Conservation (phyloP, 2,888 invertebrate species). For the Lycocerus yunnanus region DNA sequence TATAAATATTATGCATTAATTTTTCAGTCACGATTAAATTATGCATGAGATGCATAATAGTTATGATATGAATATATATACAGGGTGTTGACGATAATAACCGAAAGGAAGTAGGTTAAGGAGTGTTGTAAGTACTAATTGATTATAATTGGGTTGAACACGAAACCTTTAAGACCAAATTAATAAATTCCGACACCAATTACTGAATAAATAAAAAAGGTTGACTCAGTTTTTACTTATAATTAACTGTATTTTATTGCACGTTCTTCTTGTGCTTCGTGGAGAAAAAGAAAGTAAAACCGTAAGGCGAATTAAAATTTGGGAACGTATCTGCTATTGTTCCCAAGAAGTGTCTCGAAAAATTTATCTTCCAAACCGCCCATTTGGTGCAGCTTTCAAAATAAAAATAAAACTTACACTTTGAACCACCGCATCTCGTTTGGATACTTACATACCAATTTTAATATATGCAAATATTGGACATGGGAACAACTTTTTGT, state of each 20-base stretch:
- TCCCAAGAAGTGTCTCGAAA: conserved; percentile 8
- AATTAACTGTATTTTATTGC: neutral
- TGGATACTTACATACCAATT: neutral
- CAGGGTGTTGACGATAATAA: neutral
- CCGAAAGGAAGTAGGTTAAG: neutral
- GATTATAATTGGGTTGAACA: conserved; percentile 1
- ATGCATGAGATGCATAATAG: neutral
- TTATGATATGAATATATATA: no score
- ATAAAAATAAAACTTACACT: conserved; percentile 10
- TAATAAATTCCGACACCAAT: conserved; percentile 5
- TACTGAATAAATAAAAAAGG: conserved; percentile 10
- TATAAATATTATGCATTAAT: neutral
- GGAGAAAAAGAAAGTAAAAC: neutral
- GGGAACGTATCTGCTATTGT: conserved; percentile 5
- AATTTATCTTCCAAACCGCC: conserved; percentile 8
- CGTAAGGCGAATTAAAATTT: neutral
- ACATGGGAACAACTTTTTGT: conserved; percentile 12
- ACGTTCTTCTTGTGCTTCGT: neutral
- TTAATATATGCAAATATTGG: conserved; percentile 21
- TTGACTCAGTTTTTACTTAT: conserved; percentile 9
- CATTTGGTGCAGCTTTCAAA: neutral
- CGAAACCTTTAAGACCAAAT: conserved; percentile 10
- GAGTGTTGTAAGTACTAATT: neutral
- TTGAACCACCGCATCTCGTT: conserved; percentile 8
- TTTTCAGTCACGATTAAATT: conserved; percentile 1